Evolutionary conservation across 2,113 vertebrate genomes (phyloP), one percentile per base, ranked within the genome.

Genomic region (Lophura nycthemera): DNA sequence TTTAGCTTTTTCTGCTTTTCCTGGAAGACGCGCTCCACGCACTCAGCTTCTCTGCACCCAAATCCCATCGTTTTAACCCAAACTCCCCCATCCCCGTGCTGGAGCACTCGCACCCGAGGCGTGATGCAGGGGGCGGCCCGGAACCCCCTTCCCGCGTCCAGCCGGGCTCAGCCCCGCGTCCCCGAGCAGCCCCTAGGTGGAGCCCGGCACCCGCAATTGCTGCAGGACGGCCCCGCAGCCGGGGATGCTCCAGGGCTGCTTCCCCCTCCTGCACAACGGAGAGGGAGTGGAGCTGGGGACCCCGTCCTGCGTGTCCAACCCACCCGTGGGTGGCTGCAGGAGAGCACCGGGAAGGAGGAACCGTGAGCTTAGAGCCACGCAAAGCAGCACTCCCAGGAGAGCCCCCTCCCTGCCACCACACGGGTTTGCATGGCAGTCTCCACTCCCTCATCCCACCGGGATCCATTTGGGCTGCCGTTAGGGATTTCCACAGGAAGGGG

Each of bases 301-400:
- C 16, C 8, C 67, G 12, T 34, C 52, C 40, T 8, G 40, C 4
- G 4, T 20, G 30, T 36, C 36, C 52, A 7, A 24, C 7, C 30
- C 76, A 10, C 22, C 36, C 77, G 0, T 1, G 1, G 2, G n/a
- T 11, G 76, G 30, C 17, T 4, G 3, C 48, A 63, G 16, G 22
- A 13, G 78, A 24, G 10, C 16, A 52, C 13, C 56, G 52, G 5
- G 66, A 74, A 40, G 20, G 12, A 47, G 59, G 12, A 12, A 29
- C 18, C 0, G 0, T 38, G 57, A 10, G 10, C 7, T 32, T 14
- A 54, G 27, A 74, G 27, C 7, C 20, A 48, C 0, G 0, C 4
- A 42, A 42, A 14, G 38, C 50, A 71, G 10, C 24, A 15, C 30
- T 50, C 36, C 42, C 69, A 54, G 27, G 13, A 10, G 70, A 40